Evolutionary conservation across 1,140 invertebrate species (phyloP), one percentile per base, ranked within the genome.

Genomic region (Heliconius hermathena): DNA sequence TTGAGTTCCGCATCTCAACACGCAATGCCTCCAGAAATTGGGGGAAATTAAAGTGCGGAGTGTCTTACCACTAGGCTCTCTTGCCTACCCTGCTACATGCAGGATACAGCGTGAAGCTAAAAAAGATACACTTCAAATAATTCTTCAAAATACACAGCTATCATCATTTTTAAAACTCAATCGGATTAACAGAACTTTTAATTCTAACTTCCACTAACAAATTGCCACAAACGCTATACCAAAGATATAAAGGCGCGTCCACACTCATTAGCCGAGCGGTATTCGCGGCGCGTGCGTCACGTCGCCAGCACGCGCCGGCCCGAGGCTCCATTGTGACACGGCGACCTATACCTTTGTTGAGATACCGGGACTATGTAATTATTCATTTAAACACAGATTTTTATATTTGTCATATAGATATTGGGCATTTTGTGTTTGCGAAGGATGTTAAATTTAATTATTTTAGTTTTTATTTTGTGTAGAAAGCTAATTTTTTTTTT

Each of bases 251-350:
- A 82, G 83, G 86, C 77, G 81, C 74, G 77, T 82, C 74, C 84
- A 84, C 85, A 87, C 87, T 93, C 89, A 91, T 90, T 92, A 91
- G 77, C 13, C 76, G 83, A 82, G 84, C 85, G 89, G 80, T 91
- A 90, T 91, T 87, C 89, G 85, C 84, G 82, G 79, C 90, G 88
- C 89, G 90, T 88, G 87, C 81, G 88, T 91, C 90, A 92, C 91
- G 91, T 92, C 90, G 81, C 78, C 26, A 86, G 90, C 91, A 93
- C 91, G 91, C 91, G 91, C 90, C 89, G 82, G n/a, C 77, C 60
- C 60, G 73, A 72, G 77, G 26, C 57, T 88, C 85, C 90, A 81
- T 78, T 90, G 86, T 85, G 54, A 26, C 57, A 87, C 87, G 88
- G 76, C 49, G 86, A 81, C 84, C 38, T 72, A 76, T 38, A 66